These are phyloP conservation scores for Chlorospingus semifuscus DNA, from an alignment of 2,797 vertebrate genomes.

Conservation along the genomic window DNA sequence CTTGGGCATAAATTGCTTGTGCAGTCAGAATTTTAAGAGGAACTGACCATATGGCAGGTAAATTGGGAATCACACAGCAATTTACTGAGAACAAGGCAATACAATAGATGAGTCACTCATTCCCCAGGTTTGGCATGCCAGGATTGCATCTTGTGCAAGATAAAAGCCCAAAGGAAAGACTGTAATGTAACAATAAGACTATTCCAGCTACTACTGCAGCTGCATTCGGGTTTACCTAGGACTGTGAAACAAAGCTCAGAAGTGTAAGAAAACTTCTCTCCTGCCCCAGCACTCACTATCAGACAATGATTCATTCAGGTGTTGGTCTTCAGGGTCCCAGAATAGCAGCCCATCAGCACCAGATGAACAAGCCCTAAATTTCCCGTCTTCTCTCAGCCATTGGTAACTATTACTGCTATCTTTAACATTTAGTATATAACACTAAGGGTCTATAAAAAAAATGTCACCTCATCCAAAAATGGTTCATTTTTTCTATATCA, in stretches of 20 bases:
- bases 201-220: not conserved
- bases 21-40: constrained; percentile 30
- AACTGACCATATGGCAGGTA: constrained; percentile 51
- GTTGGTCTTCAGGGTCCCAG: not conserved
- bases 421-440: not conserved
- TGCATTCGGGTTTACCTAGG: not conserved
- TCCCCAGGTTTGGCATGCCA: constrained; percentile 19
- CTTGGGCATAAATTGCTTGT: constrained; percentile 9
- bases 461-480: not conserved
- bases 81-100: not conserved
- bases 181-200: not conserved
- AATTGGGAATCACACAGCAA: constrained; percentile 19
- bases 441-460: not conserved
- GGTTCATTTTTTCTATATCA: constrained; percentile 2
- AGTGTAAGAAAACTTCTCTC: not conserved
- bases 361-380: not conserved
- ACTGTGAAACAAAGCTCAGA: not conserved
- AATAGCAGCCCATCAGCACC: not conserved
- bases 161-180: not conserved
- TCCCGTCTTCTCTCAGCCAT: not conserved
- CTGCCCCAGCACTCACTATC: not conserved
- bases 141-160: constrained; percentile 3
- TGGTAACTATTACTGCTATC: not conserved
- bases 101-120: constrained; percentile 33
- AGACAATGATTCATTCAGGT: not conserved